A percentile compares a stretch with the other conserved stretches of the same genome.
phyloP scores from a whole-genome alignment of 1,140 invertebrate genomes.

The Scaptodrosophila lebanonensis region DNA sequence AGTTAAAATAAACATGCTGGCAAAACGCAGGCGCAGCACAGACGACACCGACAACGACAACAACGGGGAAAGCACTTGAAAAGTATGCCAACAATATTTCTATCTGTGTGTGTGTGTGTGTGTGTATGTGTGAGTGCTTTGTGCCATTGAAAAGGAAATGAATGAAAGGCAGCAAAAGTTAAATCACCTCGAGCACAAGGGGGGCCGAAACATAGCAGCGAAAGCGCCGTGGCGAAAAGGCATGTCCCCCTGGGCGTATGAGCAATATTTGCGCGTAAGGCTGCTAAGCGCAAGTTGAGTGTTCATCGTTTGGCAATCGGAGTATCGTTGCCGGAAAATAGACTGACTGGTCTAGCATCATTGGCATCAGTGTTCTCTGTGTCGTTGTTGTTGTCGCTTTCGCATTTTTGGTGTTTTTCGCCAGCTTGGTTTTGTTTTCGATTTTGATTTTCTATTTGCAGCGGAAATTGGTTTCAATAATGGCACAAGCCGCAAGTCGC shows the following conservation, averaged over 20 bases:
- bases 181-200: slow-evolving; percentile 61
- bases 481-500: slow-evolving; percentile 41
- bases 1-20: slow-evolving; percentile 63
- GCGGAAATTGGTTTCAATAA: slow-evolving; percentile 46
- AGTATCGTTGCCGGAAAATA: no score
- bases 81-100: slow-evolving; percentile 73
- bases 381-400: slow-evolving; percentile 50
- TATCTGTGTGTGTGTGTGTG: slow-evolving; percentile 8
- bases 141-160: slow-evolving; percentile 71
- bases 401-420: slow-evolving; percentile 17
- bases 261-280: slow-evolving; percentile 53
- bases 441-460: slow-evolving; percentile 45
- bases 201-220: no score
- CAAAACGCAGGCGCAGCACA: background rate
- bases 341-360: no score
- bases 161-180: slow-evolving; percentile 69
- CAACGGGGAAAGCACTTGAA: slow-evolving; percentile 60
- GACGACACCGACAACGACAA: background rate
- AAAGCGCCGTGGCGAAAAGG: no score
- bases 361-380: slow-evolving; percentile 28
- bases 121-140: slow-evolving; percentile 38
- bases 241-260: slow-evolving; percentile 41
- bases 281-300: slow-evolving; percentile 29
- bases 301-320: no score
- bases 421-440: slow-evolving; percentile 34